Base-by-base conservation (phyloP, 2,888 invertebrate species). In the Sthenelais limicola region DNA sequence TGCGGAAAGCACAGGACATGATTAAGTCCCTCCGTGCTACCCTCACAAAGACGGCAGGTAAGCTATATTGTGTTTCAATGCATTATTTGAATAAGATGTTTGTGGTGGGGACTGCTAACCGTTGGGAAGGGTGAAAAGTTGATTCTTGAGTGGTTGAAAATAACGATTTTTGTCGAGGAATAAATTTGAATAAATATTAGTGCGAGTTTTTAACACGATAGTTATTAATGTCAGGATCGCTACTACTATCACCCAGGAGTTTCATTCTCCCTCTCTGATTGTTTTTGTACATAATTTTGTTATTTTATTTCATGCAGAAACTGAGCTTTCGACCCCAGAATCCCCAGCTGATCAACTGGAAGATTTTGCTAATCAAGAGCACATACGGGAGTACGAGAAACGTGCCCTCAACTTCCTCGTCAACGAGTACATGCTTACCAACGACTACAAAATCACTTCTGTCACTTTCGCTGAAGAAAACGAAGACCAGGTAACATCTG, bases 401-500 rank as follows among this genome's bases (percentile, higher is more conserved):
- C 90, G 93, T 86, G 94, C 94, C 18, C 88, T 95, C 0, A 95
- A 95, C 88, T 95, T 93, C 88, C 90, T 96, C 26, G 92, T 95
- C 67, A 94, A 96, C 88, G 95, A 95, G 85, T 95, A 95, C 85
- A 89, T 95, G 24, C 88, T 95, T 66, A 88, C 91, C 24, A 91
- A 93, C 85, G 92, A 93, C 74, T 95, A 94, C 85, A 95, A 95
- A 88, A 89, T 95, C 28, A 94, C 95, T 2, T 94, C 95, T 0
- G 94, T 95, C 75, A 95, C 95, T 62, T 95, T 95, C 89, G 92
- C 94, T 47, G 95, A 95, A 90, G 95, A 95, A 90, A 95, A 94
- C 90, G 94, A 94, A 83, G 91, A 94, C 86, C 95, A 95, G 91
- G 93, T 93, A 28, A 38, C 28, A 12, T 43, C n/a, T n/a, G n/a